These are phyloP conservation scores for Lasioglossum albipes DNA, from an alignment of 1,140 invertebrate species.

Conservation along the genomic window DNA sequence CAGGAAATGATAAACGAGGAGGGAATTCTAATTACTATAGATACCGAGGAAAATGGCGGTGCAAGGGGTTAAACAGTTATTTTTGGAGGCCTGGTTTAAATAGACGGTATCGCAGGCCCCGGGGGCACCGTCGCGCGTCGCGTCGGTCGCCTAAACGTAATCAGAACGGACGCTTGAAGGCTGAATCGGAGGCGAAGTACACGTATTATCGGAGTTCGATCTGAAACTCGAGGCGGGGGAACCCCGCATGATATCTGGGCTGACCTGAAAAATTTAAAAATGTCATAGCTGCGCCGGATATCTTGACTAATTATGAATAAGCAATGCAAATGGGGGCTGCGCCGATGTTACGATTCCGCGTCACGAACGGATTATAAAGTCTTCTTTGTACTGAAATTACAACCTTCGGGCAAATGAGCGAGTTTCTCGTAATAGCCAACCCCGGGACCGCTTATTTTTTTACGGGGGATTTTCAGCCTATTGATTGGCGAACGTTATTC, in stretches of 20 bases:
- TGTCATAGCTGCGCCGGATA: constrained; percentile 41
- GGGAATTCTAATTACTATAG: no score
- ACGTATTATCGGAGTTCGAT: constrained; percentile 13
- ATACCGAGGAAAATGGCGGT: no score
- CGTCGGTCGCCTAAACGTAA: no score
- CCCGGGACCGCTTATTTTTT: constrained; percentile 29
- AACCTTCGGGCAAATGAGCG: constrained; percentile 35
- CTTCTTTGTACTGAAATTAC: constrained; percentile 44
- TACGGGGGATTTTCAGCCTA: constrained; percentile 28
- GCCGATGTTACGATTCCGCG: constrained; percentile 41
- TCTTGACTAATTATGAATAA: constrained; percentile 53
- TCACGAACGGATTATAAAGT: constrained; percentile 50
- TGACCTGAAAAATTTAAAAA: constrained; percentile 46
- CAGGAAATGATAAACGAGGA: no score
- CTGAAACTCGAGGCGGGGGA: neutral
- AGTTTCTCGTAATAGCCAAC: constrained; percentile 29
- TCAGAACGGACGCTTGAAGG: neutral
- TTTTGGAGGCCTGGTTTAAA: neutral
- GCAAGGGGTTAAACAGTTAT: no score
- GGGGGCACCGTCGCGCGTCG: no score
- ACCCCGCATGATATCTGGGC: constrained; percentile 8
- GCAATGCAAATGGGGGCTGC: constrained; percentile 44
- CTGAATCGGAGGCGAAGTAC: neutral
- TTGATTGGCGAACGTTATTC: constrained; percentile 23
- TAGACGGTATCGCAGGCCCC: neutral